Evolutionary conservation across 1,140 invertebrate genomes (phyloP), one percentile per base, ranked within the genome.

Genomic region (Leptinotarsa defecta): DNA sequence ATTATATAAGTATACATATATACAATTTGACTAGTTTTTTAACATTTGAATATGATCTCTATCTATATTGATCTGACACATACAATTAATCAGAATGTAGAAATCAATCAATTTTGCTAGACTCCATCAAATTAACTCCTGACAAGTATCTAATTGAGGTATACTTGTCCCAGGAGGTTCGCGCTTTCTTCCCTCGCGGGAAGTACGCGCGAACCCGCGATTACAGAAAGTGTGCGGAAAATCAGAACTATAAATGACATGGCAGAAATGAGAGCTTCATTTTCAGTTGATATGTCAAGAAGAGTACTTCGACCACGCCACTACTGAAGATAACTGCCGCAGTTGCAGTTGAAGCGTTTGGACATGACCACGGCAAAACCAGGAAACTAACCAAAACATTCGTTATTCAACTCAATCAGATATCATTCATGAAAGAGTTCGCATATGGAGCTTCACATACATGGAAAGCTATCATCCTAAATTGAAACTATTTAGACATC

Each of bases 11-110:
- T 57, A 57, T 5, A 57, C 3, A 1, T 65, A 65, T 65, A 65
- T 65, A 65, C 64, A 65, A 65, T 34, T 65, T 65, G 64, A 65
- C 64, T 65, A 65, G 64, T 65, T 65, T 19, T 27, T 17, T 27
- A 65, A 65, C 27, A 34, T 27, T 34, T 24, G 64, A 65, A 65
- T 65, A 65, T 65, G 64, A 15, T 65, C 13, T 17, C 15, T 15
- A 15, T 57, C 52, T 57, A 57, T 65, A 20, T 6, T 13, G 15
- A 65, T 24, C 64, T 22, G 20, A 65, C 20, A 22, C 1, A 17
- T 24, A 27, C 4, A 34, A 22, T 20, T 8, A 13, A 19, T 22
- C 15, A 65, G 13, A 65, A 65, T 17, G 11, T 65, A 22, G 27
- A 65, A 65, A 65, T 22, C 64, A 65, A 65, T 57, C 52, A 57